These are phyloP conservation scores for Semotilus atromaculatus DNA, from an alignment of 2,797 vertebrate species.

Conservation along the genomic window DNA sequence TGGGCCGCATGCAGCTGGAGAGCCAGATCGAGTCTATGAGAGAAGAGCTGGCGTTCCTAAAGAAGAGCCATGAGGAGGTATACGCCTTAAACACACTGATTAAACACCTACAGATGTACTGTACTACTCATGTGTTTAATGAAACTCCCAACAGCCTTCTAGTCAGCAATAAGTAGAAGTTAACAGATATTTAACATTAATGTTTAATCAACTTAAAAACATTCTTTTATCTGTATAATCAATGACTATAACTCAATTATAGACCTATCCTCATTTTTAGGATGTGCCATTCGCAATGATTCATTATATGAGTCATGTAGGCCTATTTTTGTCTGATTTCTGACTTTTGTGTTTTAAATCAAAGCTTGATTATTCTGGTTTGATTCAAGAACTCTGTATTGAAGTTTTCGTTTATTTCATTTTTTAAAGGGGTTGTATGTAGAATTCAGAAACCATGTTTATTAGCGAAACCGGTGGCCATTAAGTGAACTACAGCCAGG, in stretches of 20 bases:
- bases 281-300: not conserved
- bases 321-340: not conserved
- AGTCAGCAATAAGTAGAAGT: not conserved
- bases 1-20: conserved; percentile 79
- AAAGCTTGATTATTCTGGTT: not conserved
- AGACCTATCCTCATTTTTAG: not conserved
- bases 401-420: not conserved
- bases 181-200: not conserved
- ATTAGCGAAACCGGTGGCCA: not conserved
- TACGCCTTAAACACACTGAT: conserved; percentile 13
- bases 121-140: not conserved
- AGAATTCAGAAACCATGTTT: not conserved
- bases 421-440: not conserved
- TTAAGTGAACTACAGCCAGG: not conserved
- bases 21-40: conserved; percentile 81
- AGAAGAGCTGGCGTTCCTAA: conserved; percentile 81
- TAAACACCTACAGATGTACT: not conserved
- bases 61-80: conserved; percentile 86
- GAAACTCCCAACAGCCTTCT: not conserved
- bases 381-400: not conserved
- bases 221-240: not conserved
- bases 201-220: not conserved
- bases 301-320: not conserved
- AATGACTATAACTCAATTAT: not conserved
- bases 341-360: not conserved